Conservation (phyloP, 2,888 invertebrate species). For the Eudasyphora cyanicolor region DNA sequence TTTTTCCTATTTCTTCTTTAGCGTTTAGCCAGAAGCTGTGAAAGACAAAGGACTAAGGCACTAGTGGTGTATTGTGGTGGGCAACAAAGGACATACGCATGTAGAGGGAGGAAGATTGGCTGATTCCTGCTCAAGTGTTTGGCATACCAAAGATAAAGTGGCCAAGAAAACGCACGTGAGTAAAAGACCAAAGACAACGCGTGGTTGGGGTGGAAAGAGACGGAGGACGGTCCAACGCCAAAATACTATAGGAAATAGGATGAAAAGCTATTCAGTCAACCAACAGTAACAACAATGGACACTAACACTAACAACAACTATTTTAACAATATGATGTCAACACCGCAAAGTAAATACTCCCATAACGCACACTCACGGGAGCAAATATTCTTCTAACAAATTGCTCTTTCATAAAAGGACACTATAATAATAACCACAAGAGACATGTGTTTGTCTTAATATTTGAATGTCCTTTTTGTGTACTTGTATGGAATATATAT, state of each 20-base stretch:
- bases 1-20: slow-evolving; percentile 29
- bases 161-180: slow-evolving; percentile 11
- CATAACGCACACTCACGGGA: background rate
- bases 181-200: too few relatives aligned
- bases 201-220: background rate
- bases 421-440: background rate
- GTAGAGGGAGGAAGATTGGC: too few relatives aligned
- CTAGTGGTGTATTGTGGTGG: too few relatives aligned
- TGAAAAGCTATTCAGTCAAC: too few relatives aligned
- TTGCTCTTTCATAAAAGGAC: background rate
- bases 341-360: slow-evolving; percentile 30
- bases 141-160: slow-evolving; percentile 19
- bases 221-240: background rate
- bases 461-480: background rate
- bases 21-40: background rate
- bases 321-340: slow-evolving; percentile 35
- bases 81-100: background rate
- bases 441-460: background rate
- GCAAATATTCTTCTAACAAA: background rate
- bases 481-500: too few relatives aligned
- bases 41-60: background rate
- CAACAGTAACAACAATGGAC: background rate
- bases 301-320: slow-evolving; percentile 19
- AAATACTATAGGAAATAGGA: too few relatives aligned
- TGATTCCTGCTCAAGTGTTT: slow-evolving; percentile 17